Evolutionary conservation across 2,888 invertebrate species (phyloP).

Genomic region (Protodeltote pygarga): DNA sequence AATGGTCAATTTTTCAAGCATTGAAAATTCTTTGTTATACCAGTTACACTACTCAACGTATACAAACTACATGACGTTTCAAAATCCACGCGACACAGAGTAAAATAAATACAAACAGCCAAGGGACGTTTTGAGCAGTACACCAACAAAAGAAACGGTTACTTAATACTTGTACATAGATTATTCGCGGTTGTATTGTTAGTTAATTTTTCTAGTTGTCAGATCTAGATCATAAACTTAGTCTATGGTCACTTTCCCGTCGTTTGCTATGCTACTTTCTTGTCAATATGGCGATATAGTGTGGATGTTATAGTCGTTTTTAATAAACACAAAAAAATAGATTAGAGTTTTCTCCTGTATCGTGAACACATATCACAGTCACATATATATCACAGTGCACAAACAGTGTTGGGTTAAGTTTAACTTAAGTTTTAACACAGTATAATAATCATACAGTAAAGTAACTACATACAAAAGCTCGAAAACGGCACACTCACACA

Average conservation of each 20-base stretch:
- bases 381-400: too few species aligned
- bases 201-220: conserved; percentile 53
- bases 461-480: too few species aligned
- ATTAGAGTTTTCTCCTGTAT: too few species aligned
- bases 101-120: conserved; percentile 32
- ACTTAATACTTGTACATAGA: conserved; percentile 60
- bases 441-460: too few species aligned
- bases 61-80: conserved; percentile 30
- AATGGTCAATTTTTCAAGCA: conserved; percentile 6
- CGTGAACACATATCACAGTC: too few species aligned
- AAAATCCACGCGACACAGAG: conserved; percentile 36
- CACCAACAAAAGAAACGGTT: conserved; percentile 58
- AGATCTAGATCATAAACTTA: conserved; percentile 46
- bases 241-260: conserved; percentile 34
- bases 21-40: conserved; percentile 18
- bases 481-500: too few species aligned
- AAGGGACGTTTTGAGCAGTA: conserved; percentile 57
- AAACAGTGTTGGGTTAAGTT: too few species aligned
- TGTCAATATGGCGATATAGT: conserved; percentile 14
- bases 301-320: conserved; percentile 2
- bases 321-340: too few species aligned
- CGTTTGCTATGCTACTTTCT: conserved; percentile 26
- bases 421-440: too few species aligned
- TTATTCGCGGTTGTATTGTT: conserved; percentile 63
- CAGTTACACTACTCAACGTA: conserved; percentile 7